Conservation (phyloP, 2,113 vertebrate genomes). For the Anarhynchus alexandrinus region DNA sequence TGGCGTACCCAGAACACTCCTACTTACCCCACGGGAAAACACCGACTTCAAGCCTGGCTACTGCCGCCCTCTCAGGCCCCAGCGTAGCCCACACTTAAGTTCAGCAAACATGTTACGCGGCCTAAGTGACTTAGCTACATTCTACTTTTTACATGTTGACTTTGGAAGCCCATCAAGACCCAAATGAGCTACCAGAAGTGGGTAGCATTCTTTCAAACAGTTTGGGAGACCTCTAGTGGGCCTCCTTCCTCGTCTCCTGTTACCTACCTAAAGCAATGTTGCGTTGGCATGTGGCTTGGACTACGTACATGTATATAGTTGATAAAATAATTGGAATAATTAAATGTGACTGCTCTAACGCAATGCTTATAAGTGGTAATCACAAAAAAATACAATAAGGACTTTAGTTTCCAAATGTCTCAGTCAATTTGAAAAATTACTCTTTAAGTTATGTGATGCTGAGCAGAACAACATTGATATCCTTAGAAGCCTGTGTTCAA, state of each 20-base stretch:
- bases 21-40: neutral
- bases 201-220: neutral
- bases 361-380: neutral
- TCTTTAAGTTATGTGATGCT: neutral
- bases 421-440: neutral
- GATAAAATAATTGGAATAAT: neutral
- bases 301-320: accelerated
- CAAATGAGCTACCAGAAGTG: neutral
- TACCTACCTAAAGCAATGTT: neutral
- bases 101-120: neutral
- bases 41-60: neutral
- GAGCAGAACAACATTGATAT: neutral
- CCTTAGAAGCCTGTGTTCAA: neutral
- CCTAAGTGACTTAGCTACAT: neutral
- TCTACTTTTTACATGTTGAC: neutral
- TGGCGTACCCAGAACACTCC: accelerated
- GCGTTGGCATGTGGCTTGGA: neutral
- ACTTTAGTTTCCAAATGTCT: neutral
- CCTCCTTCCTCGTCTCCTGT: neutral
- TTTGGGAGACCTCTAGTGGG: conserved; percentile 50
- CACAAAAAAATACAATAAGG: neutral
- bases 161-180: neutral
- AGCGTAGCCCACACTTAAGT: neutral
- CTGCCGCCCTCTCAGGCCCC: neutral
- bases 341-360: neutral